Evolutionary conservation across 64 coral and sea anemone species (phyloP), one percentile per base, ranked within the genome.

Genomic region (Stichodactyla mertensii): DNA sequence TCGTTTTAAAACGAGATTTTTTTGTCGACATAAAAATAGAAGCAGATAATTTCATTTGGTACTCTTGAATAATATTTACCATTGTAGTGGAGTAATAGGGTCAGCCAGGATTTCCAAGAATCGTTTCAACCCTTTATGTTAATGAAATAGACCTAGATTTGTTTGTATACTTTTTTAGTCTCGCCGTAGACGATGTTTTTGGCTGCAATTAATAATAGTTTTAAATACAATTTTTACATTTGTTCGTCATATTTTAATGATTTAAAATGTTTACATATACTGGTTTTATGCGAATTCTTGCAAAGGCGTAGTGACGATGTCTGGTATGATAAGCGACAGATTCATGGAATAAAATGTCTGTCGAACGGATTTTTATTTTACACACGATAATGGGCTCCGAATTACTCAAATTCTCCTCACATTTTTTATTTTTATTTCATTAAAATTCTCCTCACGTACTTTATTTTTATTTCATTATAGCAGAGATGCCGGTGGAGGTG

Each of bases 401-500:
- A 11, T 58, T 58, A 58, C 1, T 11, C 9, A 58, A 58, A 15
- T 11, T 58, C 14, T 58, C 14, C 56, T 11, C 56, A 45, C 36
- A 1, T 45, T 45, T 45, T 45, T 45, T 45, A 45, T 45, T 45
- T 45, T 45, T 45, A 45, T 74, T 31, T 9, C 10, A 74, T 27
- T 74, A 74, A 74, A 31, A 10, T 36, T n/a, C 23, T 27, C 1
- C 69, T 74, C 11, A 74, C 26, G 4, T 74, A 74, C 14, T 58
- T 74, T 27, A 4, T 27, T 14, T 74, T 74, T 12, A 19, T 31
- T 26, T 28, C 10, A 74, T 61, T 83, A 77, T 77, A 92, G 90
- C 87, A 62, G 86, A 95, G 78, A 92, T 88, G 88, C 90, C 90
- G 69, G 55, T 59, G 20, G 91, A 90, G 26, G 77, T 52, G 13